phyloP scores from a whole-genome alignment of 2,113 vertebrate species.

The Salvelinus fontinalis region DNA sequence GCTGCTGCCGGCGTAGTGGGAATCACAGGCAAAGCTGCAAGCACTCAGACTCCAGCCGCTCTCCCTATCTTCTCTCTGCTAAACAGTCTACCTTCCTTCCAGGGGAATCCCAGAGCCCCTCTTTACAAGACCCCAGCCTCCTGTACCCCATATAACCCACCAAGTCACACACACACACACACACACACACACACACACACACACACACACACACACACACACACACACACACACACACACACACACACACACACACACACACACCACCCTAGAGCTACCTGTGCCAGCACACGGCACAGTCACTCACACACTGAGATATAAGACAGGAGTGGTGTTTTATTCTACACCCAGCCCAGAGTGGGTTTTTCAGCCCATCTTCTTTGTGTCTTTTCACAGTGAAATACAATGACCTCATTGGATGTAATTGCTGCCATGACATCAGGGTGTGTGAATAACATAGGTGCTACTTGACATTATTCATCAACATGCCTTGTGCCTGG shows the following conservation, averaged over 20 bases:
- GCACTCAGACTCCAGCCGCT: constrained; percentile 37
- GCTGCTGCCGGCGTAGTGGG: constrained; percentile 51
- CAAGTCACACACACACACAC: not conserved
- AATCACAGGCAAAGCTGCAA: constrained; percentile 48
- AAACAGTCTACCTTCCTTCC: constrained; percentile 35
- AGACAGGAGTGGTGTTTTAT: constrained; percentile 41
- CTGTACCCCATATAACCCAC: not conserved
- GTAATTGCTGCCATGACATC: constrained; percentile 66
- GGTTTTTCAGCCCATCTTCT: constrained; percentile 55
- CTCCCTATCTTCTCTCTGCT: not conserved
- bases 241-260: not conserved
- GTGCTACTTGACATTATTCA: constrained; percentile 55
- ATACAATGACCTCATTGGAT: constrained; percentile 64
- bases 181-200: not conserved
- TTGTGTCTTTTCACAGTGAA: constrained; percentile 62
- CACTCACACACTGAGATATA: constrained; percentile 35
- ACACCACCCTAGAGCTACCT: not conserved
- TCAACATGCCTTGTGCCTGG: constrained; percentile 31
- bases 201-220: not conserved
- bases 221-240: not conserved
- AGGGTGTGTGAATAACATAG: constrained; percentile 51
- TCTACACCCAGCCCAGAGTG: constrained; percentile 30
- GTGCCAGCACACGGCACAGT: constrained; percentile 2
- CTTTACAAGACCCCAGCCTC: constrained; percentile 18
- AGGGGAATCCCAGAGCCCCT: constrained; percentile 64